These are phyloP conservation scores for Pelvicachromis taeniatus DNA, from an alignment of 2,113 vertebrate genomes.

Conservation along the genomic window DNA sequence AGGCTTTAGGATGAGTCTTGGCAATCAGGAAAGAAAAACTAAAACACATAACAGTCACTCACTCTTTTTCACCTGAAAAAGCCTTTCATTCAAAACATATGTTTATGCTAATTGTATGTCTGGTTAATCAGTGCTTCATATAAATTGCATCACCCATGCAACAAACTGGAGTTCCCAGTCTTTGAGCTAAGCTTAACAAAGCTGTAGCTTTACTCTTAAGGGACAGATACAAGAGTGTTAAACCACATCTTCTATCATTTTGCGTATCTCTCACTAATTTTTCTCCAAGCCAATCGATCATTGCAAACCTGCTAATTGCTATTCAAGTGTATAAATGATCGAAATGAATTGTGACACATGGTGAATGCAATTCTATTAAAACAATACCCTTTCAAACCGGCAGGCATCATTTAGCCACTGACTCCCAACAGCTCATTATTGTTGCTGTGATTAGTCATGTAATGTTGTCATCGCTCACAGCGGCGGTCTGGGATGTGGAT, in stretches of 20 bases:
- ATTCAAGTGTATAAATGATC: not conserved
- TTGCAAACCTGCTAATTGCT: not conserved
- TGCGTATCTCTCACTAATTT: not conserved
- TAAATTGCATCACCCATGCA: not conserved
- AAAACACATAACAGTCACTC: not conserved
- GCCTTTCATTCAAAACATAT: not conserved
- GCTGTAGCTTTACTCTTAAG: not conserved
- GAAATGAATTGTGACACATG: slow-evolving; percentile 5
- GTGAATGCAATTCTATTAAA: slow-evolving; percentile 14
- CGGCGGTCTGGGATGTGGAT: not conserved
- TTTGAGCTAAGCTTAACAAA: not conserved
- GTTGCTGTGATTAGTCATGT: slow-evolving; percentile 12
- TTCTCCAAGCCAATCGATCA: not conserved
- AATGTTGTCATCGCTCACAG: not conserved
- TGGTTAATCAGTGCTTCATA: not conserved
- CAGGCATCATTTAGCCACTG: not conserved
- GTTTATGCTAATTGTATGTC: not conserved
- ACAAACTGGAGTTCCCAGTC: not conserved
- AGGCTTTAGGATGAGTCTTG: not conserved
- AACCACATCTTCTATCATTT: not conserved
- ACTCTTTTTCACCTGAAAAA: not conserved
- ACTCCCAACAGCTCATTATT: slow-evolving; percentile 14
- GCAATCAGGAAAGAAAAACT: not conserved
- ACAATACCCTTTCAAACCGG: not conserved
- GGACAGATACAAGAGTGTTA: not conserved